Conservation (phyloP, 2,113 vertebrate genomes). For the Pedionomus torquatus region DNA sequence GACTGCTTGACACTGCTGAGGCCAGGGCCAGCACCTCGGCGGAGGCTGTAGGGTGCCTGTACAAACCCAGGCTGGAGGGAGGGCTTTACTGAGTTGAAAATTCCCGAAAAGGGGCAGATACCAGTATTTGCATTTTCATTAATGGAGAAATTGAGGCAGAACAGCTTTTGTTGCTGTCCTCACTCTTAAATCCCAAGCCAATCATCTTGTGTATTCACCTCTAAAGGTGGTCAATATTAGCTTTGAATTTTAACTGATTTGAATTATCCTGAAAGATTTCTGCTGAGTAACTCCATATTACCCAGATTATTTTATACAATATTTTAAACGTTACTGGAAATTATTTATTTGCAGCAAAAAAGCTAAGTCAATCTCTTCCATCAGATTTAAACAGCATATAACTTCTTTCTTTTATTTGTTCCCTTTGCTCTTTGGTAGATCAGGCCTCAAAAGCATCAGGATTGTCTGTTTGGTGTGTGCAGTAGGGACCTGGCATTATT, state of each 20-base stretch:
- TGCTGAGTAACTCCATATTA: not conserved
- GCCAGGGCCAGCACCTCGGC: accelerated
- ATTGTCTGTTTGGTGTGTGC: not conserved
- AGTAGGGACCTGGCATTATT: not conserved
- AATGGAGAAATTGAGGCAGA: not conserved
- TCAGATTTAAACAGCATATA: not conserved
- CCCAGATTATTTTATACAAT: not conserved
- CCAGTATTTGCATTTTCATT: not conserved
- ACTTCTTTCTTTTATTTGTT: not conserved
- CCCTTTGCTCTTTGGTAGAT: not conserved
- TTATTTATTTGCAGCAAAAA: not conserved
- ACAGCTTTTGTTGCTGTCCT: not conserved
- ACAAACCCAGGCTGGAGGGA: accelerated
- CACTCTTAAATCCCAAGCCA: not conserved
- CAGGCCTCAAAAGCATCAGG: not conserved
- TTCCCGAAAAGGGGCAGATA: not conserved
- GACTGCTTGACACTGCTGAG: not conserved
- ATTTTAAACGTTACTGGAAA: not conserved
- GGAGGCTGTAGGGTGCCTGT: accelerated
- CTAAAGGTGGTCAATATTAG: not conserved
- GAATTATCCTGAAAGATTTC: not conserved
- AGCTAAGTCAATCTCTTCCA: not conserved
- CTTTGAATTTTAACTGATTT: not conserved
- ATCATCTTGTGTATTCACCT: not conserved
- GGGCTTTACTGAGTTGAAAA: accelerated